Evolutionary conservation across 2,888 invertebrate species (phyloP).

Genomic region (Chalcis sispes): DNA sequence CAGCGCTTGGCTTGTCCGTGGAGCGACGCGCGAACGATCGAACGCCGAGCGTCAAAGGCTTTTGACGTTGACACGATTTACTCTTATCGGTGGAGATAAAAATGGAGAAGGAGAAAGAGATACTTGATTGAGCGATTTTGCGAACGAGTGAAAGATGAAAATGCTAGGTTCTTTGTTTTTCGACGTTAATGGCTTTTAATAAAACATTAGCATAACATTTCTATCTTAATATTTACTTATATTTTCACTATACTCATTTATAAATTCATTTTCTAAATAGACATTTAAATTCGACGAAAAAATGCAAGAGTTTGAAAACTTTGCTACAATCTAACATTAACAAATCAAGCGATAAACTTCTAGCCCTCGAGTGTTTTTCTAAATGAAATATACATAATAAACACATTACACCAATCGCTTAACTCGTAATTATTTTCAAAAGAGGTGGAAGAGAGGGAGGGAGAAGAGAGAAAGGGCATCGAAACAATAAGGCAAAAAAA

Average conservation of each 20-base stretch:
- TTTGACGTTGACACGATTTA: constrained; percentile 53
- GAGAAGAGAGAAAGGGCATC: too few species aligned
- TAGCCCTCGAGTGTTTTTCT: too few species aligned
- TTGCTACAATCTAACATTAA: background rate
- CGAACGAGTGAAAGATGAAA: constrained; percentile 19
- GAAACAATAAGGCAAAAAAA: too few species aligned
- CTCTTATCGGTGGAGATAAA: constrained; percentile 10
- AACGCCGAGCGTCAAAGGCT: constrained; percentile 16
- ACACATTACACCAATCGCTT: background rate
- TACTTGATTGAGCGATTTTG: constrained; percentile 42
- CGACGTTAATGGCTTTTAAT: background rate
- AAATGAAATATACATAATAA: background rate
- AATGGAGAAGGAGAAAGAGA: background rate
- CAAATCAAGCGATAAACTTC: background rate
- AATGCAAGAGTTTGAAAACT: background rate
- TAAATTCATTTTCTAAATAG: too few species aligned
- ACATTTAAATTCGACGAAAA: too few species aligned
- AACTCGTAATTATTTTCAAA: background rate
- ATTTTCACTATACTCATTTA: too few species aligned
- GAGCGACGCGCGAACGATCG: constrained; percentile 16
- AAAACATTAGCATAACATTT: too few species aligned
- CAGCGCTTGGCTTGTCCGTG: constrained; percentile 9
- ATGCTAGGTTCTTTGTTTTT: constrained; percentile 11
- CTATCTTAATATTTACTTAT: too few species aligned
- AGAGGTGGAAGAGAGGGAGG: too few species aligned